Evolutionary conservation across 2,113 vertebrate species (phyloP).

Genomic region (Poeciliopsis retropinna): DNA sequence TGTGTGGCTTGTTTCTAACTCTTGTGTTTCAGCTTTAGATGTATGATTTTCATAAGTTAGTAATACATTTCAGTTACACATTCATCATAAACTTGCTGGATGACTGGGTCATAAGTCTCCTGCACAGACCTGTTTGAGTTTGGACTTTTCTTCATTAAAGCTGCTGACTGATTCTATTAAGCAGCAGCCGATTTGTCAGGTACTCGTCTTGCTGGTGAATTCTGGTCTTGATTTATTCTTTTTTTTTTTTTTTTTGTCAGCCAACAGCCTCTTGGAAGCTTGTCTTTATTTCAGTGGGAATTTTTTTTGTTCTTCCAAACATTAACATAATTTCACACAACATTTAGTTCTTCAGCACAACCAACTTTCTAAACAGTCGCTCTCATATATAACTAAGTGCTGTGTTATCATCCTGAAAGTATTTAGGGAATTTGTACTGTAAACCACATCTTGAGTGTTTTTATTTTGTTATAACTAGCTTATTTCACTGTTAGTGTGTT

Average conservation of each 20-base stretch:
- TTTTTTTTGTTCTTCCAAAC: conserved; percentile 21
- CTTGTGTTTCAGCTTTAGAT: conserved; percentile 9
- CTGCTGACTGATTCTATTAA: conserved; percentile 44
- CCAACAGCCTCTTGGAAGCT: conserved; percentile 51
- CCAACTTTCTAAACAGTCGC: conserved; percentile 20
- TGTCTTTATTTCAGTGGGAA: conserved; percentile 49
- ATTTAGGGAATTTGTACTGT: conserved; percentile 34
- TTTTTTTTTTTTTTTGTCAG: conserved; percentile 41
- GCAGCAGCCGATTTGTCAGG: conserved; percentile 64
- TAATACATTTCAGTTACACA: background rate
- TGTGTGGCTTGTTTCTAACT: background rate
- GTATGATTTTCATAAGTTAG: background rate
- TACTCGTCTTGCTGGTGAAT: conserved; percentile 35
- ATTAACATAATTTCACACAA: conserved; percentile 13
- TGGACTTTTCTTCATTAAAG: conserved; percentile 40
- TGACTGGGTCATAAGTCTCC: background rate
- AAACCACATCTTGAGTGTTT: conserved; percentile 9
- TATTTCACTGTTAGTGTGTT: conserved; percentile 5
- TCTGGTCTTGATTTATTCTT: conserved; percentile 61
- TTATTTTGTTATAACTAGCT: conserved; percentile 33
- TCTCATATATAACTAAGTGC: background rate
- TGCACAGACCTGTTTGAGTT: conserved; percentile 15
- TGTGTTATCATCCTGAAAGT: conserved; percentile 36
- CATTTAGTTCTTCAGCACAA: conserved; percentile 24
- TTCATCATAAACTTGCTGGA: conserved; percentile 27